Evolutionary conservation across 2,797 vertebrate species (phyloP).

Genomic region (Caiman crocodilus): DNA sequence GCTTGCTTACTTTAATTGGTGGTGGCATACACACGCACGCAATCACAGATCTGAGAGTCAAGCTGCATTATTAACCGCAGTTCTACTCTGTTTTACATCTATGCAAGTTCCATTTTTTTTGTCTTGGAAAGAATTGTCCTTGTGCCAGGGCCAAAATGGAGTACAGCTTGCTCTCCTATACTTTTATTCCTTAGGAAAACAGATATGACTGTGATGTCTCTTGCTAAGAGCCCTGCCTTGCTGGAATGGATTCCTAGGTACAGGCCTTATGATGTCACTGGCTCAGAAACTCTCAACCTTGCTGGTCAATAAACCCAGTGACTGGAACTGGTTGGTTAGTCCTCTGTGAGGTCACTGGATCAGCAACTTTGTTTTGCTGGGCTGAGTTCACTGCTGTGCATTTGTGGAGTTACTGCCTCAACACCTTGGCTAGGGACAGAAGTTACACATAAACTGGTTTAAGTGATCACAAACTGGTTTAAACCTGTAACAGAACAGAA

Average conservation of each 20-base stretch:
- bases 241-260: background rate
- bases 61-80: background rate
- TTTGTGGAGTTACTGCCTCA: background rate
- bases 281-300: background rate
- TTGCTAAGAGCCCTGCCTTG: background rate
- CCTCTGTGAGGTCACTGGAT: background rate
- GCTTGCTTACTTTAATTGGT: background rate
- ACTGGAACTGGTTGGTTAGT: background rate
- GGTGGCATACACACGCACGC: background rate
- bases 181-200: background rate
- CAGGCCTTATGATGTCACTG: no score
- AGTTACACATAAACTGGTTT: no score
- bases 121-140: background rate
- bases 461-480: no score
- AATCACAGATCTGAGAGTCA: background rate
- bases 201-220: background rate
- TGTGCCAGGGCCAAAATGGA: background rate
- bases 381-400: background rate
- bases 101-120: background rate
- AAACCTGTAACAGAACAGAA: no score
- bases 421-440: background rate
- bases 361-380: background rate
- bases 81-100: background rate
- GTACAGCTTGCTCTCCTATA: background rate
- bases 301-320: background rate